phyloP scores from a whole-genome alignment of 2,797 vertebrate species.

The Mallotus villosus region DNA sequence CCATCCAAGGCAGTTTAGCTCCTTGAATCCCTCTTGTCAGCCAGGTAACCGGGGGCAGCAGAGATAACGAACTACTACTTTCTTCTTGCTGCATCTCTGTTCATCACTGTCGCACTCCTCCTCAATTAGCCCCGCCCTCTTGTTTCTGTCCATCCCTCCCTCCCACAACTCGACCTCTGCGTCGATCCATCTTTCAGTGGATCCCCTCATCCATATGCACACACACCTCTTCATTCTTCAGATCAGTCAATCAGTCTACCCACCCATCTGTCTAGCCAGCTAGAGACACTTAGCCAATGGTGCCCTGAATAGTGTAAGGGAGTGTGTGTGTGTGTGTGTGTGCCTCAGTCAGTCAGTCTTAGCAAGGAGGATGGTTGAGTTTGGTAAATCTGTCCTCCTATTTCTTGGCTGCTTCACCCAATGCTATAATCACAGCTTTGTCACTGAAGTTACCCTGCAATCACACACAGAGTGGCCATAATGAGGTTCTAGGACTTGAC shows the following conservation, averaged over 20 bases:
- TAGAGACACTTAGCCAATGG: background rate
- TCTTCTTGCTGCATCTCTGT: background rate
- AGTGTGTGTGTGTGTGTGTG: conserved; percentile 11
- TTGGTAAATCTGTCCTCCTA: conserved; percentile 6
- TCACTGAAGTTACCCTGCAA: conserved; percentile 3
- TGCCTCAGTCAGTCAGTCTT: background rate
- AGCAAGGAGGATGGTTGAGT: background rate
- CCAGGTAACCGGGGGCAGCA: conserved; percentile 26
- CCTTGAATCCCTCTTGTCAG: conserved; percentile 1
- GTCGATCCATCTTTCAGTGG: background rate
- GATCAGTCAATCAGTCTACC: background rate
- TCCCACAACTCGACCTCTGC: too few relatives aligned
- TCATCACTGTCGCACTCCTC: background rate
- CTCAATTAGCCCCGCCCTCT: background rate
- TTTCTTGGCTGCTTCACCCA: background rate
- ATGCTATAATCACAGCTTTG: background rate
- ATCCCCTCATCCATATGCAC: background rate
- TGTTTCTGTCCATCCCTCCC: background rate
- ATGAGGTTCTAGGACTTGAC: background rate
- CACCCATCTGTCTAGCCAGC: background rate
- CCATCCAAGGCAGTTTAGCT: background rate
- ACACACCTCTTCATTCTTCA: background rate
- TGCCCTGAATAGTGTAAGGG: background rate
- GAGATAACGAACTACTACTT: conserved; percentile 11
- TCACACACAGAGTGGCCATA: conserved; percentile 2